Conservation (phyloP, 92 coral and sea anemone genomes). For the Nematostella vectensis region DNA sequence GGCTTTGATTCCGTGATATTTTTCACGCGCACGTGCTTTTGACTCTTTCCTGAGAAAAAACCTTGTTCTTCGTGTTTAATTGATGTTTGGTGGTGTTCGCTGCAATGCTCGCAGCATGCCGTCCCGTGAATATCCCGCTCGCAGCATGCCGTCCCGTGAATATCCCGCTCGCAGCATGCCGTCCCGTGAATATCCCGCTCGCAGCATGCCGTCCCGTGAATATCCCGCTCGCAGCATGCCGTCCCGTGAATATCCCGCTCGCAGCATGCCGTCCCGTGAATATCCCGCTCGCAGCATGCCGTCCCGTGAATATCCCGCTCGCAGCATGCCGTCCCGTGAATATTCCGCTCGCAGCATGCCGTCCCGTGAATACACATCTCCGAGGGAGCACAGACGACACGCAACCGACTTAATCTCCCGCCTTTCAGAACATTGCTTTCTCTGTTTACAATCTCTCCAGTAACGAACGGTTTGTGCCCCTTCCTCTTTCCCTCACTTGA, state of each 20-base stretch:
- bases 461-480: neutral
- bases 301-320: neutral
- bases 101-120: too few relatives aligned
- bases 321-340: neutral
- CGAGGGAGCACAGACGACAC: constrained; percentile 17
- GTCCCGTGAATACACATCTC: constrained; percentile 45
- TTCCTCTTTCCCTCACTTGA: neutral
- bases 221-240: neutral
- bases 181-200: neutral
- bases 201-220: too few relatives aligned
- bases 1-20: neutral
- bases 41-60: too few relatives aligned
- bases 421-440: constrained; percentile 30
- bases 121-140: too few relatives aligned
- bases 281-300: neutral
- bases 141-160: neutral
- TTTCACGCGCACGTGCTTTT: neutral
- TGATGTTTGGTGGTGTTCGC: too few relatives aligned
- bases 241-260: neutral
- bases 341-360: constrained; percentile 33
- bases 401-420: constrained; percentile 31
- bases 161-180: neutral
- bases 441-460: neutral
- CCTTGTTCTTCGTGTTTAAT: too few relatives aligned
- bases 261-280: constrained; percentile 2